Base-by-base conservation (phyloP, 2,888 invertebrate species). In the Xanthia togata region DNA sequence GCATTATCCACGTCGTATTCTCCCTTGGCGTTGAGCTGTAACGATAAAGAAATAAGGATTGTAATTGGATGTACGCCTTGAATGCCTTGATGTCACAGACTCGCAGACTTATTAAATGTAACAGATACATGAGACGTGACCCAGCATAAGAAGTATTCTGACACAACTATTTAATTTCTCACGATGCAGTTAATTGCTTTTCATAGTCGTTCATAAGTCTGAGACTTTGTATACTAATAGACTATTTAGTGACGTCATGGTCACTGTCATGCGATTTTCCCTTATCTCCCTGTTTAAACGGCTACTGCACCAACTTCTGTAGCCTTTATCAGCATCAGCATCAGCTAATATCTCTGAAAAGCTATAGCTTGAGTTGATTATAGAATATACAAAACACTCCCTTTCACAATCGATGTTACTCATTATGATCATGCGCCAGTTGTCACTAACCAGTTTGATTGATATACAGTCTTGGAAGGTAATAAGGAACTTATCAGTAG, bases 11-110 rank as follows among this genome's bases (percentile, higher is more conserved):
- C 35, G 35, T 87, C 79, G 41, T 78, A 88, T 41, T 79, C 55
- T 17, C 89, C 89, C 5, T 86, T 67, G 23, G 67, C 76, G 35
- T 87, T 85, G 9, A 90, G 57, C 90, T 90, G 80, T 41, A 85
- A 83, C 44, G 0, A n/a, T 38, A 55, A 65, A 41, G n/a, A 53
- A 55, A 55, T 47, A 63, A 35, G 26, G 14, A 23, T 50, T 41
- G 1, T 31, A 41, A 68, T 68, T 57, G 9, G n/a, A 26, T 59
- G 12, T 0, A 44, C 20, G 1, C 5, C 9, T 14, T 0, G 1
- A 53, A 44, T 23, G 1, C 5, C 9, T 14, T 0, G 1, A 53
- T 44, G 11, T 38, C n/a, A 35, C 12, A 41, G 9, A 23, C 14
- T 31, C 23, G 31, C 31, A 35, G 3, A 23, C 3, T 57, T 17